Base-by-base conservation (phyloP, 2,113 vertebrate genomes). In the Noctilio leporinus region DNA sequence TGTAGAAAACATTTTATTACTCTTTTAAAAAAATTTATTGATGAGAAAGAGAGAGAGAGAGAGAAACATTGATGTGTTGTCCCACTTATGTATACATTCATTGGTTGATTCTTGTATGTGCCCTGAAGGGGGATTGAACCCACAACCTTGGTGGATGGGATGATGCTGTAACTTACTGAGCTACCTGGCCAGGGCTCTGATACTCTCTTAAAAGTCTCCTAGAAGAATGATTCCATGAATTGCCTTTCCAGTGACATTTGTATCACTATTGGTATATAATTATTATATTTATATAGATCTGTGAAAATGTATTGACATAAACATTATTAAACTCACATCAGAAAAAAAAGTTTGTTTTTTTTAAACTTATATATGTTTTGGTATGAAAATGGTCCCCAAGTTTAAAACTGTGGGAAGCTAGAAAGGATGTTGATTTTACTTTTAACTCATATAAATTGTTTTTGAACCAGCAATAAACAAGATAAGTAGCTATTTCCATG, bases 351-450 rank as follows among this genome's bases (percentile, higher is more conserved):
- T 35, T 5, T 82, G 91, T 82, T 86, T 30, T 62, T 62, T 24
- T 62, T 59, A n/a, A n/a, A 57, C 43, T 67, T 84, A 11, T 33
- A 5, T 33, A 26, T 67, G 8, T 15, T 81, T 88, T 76, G 22
- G 45, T 81, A 47, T 92, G 30, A 59, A 43, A 47, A 51, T 57
- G 45, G 15, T 28, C 10, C 12, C 51, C 51, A 72, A 81, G 38
- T 91, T 85, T 91, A 77, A 95, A 51, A 53, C 30, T 81, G 3
- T 38, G 7, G 38, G 49, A 45, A 85, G 11, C 38, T 81, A 85
- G 81, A 94, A 89, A 89, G 20, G 22, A 89, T 88, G 51, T 95
- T 93, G 59, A 62, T 40, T 95, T 96, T 88, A 94, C 45, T 91
- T 90, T 91, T 95, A 84, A 43, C 22, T 91, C 90, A 62, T 45